phyloP scores from a whole-genome alignment of 2,888 invertebrate genomes.

The Noctua janthina region DNA sequence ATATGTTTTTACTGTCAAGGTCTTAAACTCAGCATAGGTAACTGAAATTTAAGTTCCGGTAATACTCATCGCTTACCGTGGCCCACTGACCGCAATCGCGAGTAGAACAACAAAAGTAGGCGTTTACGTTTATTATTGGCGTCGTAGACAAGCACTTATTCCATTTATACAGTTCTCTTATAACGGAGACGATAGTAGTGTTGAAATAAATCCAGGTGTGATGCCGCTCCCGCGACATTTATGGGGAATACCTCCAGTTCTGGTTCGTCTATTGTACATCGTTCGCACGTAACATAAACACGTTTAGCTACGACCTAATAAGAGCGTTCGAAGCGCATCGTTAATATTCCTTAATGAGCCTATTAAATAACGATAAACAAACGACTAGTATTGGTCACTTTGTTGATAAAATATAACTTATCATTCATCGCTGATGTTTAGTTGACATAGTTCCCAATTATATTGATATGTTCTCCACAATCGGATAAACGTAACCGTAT shows the following conservation, averaged over 20 bases:
- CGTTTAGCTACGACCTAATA: conserved; percentile 53
- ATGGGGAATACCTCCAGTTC: conserved; percentile 44
- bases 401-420: conserved; percentile 35
- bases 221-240: conserved; percentile 29
- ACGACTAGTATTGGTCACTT: conserved; percentile 31
- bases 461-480: conserved; percentile 20
- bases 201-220: conserved; percentile 47
- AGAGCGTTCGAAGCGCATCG: conserved; percentile 44
- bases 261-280: conserved; percentile 51
- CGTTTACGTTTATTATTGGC: conserved; percentile 75
- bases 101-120: conserved; percentile 80
- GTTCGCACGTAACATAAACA: conserved; percentile 64
- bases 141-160: conserved; percentile 59
- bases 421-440: conserved; percentile 9
- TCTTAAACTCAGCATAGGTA: conserved; percentile 73
- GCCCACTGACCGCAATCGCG: conserved; percentile 87
- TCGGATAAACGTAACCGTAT: conserved; percentile 43
- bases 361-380: conserved; percentile 49
- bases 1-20: conserved; percentile 75
- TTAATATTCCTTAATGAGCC: conserved; percentile 42
- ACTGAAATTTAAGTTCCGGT: conserved; percentile 82
- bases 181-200: conserved; percentile 45
- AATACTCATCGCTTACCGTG: conserved; percentile 84
- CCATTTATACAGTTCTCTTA: conserved; percentile 56
- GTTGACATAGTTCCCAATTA: conserved; percentile 25